Evolutionary conservation across 23 tunicate genomes (phyloP).

Genomic region (Oikopleura vanhoeffeni): DNA sequence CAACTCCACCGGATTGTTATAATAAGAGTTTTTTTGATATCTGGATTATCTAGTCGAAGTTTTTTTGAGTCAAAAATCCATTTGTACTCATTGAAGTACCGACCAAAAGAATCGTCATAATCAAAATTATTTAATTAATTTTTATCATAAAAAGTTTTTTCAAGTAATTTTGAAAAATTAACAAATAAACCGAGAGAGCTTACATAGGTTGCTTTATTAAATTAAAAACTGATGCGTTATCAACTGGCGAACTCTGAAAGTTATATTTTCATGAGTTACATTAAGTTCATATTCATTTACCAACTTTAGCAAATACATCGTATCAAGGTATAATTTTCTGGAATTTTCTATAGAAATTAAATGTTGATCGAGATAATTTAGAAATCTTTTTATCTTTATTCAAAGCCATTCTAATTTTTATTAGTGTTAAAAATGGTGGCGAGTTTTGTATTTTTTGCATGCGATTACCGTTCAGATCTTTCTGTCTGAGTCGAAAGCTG

Average conservation of each 20-base stretch:
- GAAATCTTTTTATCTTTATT: background rate
- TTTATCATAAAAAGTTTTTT: too few species aligned
- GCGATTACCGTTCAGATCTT: too few species aligned
- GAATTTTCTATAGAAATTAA: background rate
- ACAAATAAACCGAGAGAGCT: too few species aligned
- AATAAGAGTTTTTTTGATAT: background rate
- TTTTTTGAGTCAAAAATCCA: background rate
- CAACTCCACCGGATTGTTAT: background rate
- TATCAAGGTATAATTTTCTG: background rate
- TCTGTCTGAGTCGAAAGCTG: too few species aligned
- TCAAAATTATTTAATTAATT: too few species aligned
- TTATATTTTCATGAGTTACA: background rate
- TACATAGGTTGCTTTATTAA: background rate
- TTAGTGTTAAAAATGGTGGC: too few species aligned
- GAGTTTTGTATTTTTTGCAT: too few species aligned
- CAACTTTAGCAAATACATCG: background rate
- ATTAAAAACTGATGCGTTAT: background rate
- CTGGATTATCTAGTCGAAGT: too few species aligned
- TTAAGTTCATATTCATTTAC: background rate
- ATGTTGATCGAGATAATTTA: background rate
- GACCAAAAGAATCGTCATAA: background rate
- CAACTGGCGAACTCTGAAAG: background rate
- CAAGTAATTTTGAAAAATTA: too few species aligned
- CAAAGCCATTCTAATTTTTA: background rate
- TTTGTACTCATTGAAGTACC: background rate